Conservation (phyloP, 2,113 vertebrate species). For the Pelecanoides urinatrix region DNA sequence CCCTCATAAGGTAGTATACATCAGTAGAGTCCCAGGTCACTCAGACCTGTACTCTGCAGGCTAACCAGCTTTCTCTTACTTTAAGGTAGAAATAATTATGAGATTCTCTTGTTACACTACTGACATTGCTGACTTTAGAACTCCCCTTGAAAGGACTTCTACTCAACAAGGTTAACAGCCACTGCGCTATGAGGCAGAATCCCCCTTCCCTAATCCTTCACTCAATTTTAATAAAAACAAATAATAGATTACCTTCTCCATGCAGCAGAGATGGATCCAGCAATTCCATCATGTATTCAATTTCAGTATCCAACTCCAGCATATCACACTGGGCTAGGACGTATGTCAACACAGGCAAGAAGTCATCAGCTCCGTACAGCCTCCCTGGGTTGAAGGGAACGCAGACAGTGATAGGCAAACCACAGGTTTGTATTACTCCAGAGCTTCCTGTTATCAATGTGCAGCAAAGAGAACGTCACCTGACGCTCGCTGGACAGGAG, state of each 20-base stretch:
- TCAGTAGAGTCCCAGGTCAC: neutral
- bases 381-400: slow-evolving; percentile 78
- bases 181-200: neutral
- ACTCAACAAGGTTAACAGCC: neutral
- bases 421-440: neutral
- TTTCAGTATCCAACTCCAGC: slow-evolving; percentile 91
- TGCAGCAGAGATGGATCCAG: slow-evolving; percentile 91
- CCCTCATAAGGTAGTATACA: neutral
- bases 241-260: slow-evolving; percentile 86
- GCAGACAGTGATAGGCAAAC: neutral
- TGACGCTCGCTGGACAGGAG: neutral
- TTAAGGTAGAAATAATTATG: neutral
- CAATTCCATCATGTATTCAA: slow-evolving; percentile 98
- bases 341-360: slow-evolving; percentile 93
- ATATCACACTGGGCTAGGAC: slow-evolving; percentile 96
- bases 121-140: neutral
- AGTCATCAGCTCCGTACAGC: slow-evolving; percentile 96
- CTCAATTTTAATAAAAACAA: neutral
- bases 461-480: neutral
- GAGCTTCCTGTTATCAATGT: neutral
- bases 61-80: neutral
- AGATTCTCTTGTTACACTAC: neutral
- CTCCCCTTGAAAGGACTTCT: neutral
- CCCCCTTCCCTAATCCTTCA: neutral
- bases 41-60: neutral